Percentiles rank a stretch among this genome's conserved stretches.
phyloP scores from a whole-genome alignment of 2,113 vertebrate species.

The Suncus etruscus region DNA sequence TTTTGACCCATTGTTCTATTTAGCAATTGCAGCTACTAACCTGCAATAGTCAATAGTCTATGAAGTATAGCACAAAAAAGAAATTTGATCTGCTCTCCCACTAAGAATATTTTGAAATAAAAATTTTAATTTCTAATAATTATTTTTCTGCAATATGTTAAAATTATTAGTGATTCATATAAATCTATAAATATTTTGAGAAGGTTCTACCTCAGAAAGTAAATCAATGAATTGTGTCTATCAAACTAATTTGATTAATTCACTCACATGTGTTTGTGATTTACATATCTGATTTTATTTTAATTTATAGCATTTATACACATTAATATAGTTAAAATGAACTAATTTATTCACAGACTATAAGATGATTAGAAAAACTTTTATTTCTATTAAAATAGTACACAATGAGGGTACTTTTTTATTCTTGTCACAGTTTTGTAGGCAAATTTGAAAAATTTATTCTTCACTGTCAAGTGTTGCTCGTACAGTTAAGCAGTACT shows the following conservation, averaged over 20 bases:
- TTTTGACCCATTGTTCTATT: not conserved
- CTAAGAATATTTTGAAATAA: not conserved
- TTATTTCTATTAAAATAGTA: not conserved
- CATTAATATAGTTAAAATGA: not conserved
- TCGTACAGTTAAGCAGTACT: not conserved
- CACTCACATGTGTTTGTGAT: not conserved
- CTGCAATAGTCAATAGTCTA: not conserved
- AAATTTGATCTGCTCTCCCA: not conserved
- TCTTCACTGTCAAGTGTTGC: not conserved
- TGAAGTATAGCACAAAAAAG: not conserved
- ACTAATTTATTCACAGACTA: not conserved
- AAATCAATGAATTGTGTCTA: not conserved
- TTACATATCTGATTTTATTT: not conserved
- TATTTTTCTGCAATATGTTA: not conserved
- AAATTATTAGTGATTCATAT: not conserved
- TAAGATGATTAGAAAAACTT: not conserved
- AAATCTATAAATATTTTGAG: not conserved
- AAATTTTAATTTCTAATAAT: not conserved
- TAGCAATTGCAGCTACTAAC: not conserved
- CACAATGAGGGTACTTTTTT: not conserved
- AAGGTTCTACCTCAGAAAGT: conserved; percentile 14
- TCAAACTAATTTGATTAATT: not conserved
- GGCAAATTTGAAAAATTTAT: not conserved
- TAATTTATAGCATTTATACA: not conserved
- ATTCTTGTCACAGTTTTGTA: not conserved